A percentile compares a stretch with the other conserved stretches of the same genome.
Conservation (phyloP, 2,888 invertebrate species). For the Andrena haemorrhoa region DNA sequence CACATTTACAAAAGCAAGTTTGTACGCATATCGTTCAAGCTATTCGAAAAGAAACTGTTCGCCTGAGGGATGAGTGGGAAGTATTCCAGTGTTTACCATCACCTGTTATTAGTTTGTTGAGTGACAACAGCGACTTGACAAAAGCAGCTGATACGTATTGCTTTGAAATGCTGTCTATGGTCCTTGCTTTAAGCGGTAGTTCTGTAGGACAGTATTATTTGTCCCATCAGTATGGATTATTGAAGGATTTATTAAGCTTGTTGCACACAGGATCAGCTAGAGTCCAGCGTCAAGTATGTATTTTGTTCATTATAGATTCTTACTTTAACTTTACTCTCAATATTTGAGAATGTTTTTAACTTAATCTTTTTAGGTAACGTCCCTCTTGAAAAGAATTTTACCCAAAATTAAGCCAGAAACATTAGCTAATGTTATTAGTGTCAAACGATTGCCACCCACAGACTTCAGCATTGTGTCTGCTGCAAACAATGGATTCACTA, state of each 20-base stretch:
- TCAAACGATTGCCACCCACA: slow-evolving; percentile 89
- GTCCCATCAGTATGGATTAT: slow-evolving; percentile 94
- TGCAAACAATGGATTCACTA: slow-evolving; percentile 85
- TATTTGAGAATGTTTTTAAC: slow-evolving; percentile 8
- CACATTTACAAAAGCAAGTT: slow-evolving; percentile 96
- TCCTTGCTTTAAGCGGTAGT: slow-evolving; percentile 96
- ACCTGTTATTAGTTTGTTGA: slow-evolving; percentile 82
- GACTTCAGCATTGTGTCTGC: slow-evolving; percentile 91
- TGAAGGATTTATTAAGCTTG: slow-evolving; percentile 93
- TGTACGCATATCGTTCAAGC: slow-evolving; percentile 94
- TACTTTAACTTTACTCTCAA: background rate
- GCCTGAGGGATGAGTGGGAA: slow-evolving; percentile 97
- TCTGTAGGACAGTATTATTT: slow-evolving; percentile 95
- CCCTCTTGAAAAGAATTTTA: slow-evolving; percentile 93
- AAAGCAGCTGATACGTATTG: slow-evolving; percentile 95
- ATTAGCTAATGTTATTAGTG: slow-evolving; percentile 91
- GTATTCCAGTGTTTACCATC: slow-evolving; percentile 86
- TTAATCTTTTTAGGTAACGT: slow-evolving; percentile 87
- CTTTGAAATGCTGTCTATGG: slow-evolving; percentile 98
- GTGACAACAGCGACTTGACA: slow-evolving; percentile 85
- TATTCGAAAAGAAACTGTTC: slow-evolving; percentile 94
- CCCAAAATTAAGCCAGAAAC: slow-evolving; percentile 95
- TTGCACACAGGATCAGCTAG: slow-evolving; percentile 97
- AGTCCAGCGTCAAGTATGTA: slow-evolving; percentile 94
- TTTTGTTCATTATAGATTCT: background rate